A percentile compares a stretch with the other conserved stretches of the same genome.
These are phyloP conservation scores for Acipenser ruthenus DNA, from an alignment of 2,797 vertebrate genomes.

Conservation along the genomic window DNA sequence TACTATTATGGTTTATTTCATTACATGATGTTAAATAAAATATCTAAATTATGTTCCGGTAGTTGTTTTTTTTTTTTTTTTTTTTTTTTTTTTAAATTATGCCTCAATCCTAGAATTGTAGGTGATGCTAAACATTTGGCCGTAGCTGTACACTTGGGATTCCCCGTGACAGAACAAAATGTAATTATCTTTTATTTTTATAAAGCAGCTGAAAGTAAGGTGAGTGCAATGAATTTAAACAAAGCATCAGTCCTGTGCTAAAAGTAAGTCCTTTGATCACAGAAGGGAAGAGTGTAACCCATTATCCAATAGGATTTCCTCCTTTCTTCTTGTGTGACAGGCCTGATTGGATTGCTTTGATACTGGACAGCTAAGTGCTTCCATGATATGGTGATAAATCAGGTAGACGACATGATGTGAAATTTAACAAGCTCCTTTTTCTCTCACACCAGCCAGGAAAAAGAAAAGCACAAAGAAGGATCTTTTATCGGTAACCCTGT, in stretches of 20 bases:
- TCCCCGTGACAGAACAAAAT: conserved; percentile 16
- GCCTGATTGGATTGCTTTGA: conserved; percentile 68
- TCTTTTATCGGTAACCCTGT: too few species aligned
- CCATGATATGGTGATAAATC: conserved; percentile 65
- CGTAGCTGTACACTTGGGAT: conserved; percentile 11
- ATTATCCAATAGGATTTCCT: conserved; percentile 61
- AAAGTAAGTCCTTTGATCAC: conserved; percentile 71
- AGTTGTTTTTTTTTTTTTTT: too few species aligned
- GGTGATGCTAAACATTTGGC: too few species aligned
- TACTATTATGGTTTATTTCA: too few species aligned
- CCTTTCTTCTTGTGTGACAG: conserved; percentile 61
- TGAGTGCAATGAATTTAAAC: conserved; percentile 45
- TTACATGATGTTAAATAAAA: too few species aligned
- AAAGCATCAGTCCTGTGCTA: conserved; percentile 62
- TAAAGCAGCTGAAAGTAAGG: conserved; percentile 51
- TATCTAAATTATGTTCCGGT: too few species aligned
- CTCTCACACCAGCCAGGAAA: conserved; percentile 12
- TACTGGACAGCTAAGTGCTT: conserved; percentile 61
- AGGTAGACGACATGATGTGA: conserved; percentile 50
- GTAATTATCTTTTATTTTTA: conserved; percentile 35
- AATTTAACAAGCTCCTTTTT: conserved; percentile 58
- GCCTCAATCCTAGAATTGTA: too few species aligned
- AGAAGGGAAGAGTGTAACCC: conserved; percentile 45
- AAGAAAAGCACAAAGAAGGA: neutral
- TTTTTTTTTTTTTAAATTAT: too few species aligned